phyloP scores from a whole-genome alignment of 2,888 invertebrate species.

The Odontothrips loti region DNA sequence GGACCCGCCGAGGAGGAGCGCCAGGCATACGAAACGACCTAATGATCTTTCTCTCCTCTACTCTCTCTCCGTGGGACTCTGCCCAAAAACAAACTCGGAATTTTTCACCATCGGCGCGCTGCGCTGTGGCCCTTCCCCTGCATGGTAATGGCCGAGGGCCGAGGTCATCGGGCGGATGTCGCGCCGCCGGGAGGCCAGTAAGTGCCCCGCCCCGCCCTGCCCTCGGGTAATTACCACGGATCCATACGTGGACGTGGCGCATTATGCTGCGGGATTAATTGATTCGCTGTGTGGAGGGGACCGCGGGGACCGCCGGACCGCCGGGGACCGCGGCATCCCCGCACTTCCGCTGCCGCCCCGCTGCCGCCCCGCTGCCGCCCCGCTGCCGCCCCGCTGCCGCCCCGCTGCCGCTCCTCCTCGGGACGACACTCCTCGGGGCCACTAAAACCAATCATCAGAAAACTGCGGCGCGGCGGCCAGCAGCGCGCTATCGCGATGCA shows the following conservation, averaged over 20 bases:
- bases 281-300: slow-evolving; percentile 2
- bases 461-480: neutral
- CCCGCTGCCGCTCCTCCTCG: too few relatives aligned
- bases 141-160: neutral
- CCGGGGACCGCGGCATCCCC: too few relatives aligned
- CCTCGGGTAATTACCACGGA: neutral
- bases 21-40: neutral
- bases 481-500: neutral
- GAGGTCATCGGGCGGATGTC: neutral
- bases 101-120: neutral
- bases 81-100: too few relatives aligned
- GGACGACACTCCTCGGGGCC: too few relatives aligned
- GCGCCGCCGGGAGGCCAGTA: neutral
- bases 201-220: neutral
- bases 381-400: too few relatives aligned
- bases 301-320: too few relatives aligned
- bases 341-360: neutral
- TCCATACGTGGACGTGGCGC: slow-evolving; percentile 9
- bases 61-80: too few relatives aligned
- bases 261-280: slow-evolving; percentile 6
- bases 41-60: neutral
- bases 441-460: too few relatives aligned
- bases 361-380: neutral
- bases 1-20: neutral
- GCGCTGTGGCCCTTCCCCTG: too few relatives aligned